These are phyloP conservation scores for Stenotaenia linearis DNA, from an alignment of 2,888 invertebrate genomes.

Conservation along the genomic window DNA sequence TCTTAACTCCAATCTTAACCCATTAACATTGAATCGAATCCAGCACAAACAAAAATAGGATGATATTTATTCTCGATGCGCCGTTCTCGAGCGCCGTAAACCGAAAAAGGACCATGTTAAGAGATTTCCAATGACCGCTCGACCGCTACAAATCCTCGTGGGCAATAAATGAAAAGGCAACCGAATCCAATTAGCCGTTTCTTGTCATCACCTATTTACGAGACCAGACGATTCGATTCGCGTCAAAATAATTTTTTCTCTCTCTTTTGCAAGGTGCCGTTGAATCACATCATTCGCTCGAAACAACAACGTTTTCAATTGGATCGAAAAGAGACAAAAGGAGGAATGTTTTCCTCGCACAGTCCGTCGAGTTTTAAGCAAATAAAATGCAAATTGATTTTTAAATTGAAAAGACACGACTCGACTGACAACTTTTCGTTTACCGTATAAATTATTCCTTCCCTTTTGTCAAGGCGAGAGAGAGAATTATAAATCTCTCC, in stretches of 20 bases:
- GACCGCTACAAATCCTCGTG: not conserved
- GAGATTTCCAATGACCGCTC: not conserved
- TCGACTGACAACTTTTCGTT: not conserved
- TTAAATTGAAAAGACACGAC: not conserved
- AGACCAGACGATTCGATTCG: no score
- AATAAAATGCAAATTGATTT: constrained; percentile 19
- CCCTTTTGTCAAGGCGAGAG: not conserved
- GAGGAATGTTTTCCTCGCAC: not conserved
- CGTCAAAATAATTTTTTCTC: not conserved
- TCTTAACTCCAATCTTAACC: not conserved
- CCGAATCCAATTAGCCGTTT: not conserved
- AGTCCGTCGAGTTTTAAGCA: not conserved
- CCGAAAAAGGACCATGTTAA: not conserved
- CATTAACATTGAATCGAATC: not conserved
- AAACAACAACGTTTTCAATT: not conserved
- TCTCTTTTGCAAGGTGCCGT: not conserved
- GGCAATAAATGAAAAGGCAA: not conserved
- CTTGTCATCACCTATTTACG: not conserved
- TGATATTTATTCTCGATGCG: no score
- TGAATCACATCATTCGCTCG: not conserved
- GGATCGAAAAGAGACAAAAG: not conserved
- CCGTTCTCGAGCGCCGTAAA: not conserved
- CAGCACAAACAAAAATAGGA: not conserved
- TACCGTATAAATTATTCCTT: not conserved
- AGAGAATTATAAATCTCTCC: not conserved